Evolutionary conservation across 1,140 invertebrate genomes (phyloP), one percentile per base, ranked within the genome.

Genomic region (Homalodisca vitripennis): DNA sequence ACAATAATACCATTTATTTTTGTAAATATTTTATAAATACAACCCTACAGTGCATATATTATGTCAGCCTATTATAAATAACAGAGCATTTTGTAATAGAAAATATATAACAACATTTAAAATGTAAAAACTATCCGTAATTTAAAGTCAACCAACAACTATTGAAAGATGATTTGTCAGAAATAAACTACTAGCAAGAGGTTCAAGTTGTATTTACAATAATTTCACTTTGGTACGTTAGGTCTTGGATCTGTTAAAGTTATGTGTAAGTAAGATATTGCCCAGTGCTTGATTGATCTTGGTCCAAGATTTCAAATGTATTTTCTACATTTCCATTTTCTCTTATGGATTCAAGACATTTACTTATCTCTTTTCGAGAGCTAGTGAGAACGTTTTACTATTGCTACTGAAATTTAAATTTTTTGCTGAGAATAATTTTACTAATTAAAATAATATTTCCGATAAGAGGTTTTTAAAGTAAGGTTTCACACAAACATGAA

Each of bases 71-170:
- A 66, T 46, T 47, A 46, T 66, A 66, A 66, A 46, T 26, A 66
- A 66, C 63, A 66, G 63, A 66, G 63, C 63, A 66, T 46, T 66
- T 66, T 66, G 29, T 66, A 66, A 66, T 66, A 66, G 63, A 66
- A 66, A 66, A 66, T 66, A 66, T 66, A 66, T 66, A 66, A 66
- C 63, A 66, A 66, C 63, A 66, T 66, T 66, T 66, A 66, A 66
- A 66, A 66, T 66, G 63, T 66, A 66, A 66, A 67, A 60, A 60
- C 55, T 60, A 60, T 60, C 55, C 55, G 29, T 60, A 60, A 60
- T 60, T 27, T 60, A 27, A 53, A 22, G 29, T 60, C 55, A 60
- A 60, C 24, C 26, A 60, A 60, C 55, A 60, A 60, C 26, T 60
- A 60, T 60, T 60, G 55, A 60, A 60, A 30, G 27, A 27, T 60